Evolutionary conservation across 2,113 vertebrate species (phyloP).

Genomic region (Pangasianodon hypophthalmus): DNA sequence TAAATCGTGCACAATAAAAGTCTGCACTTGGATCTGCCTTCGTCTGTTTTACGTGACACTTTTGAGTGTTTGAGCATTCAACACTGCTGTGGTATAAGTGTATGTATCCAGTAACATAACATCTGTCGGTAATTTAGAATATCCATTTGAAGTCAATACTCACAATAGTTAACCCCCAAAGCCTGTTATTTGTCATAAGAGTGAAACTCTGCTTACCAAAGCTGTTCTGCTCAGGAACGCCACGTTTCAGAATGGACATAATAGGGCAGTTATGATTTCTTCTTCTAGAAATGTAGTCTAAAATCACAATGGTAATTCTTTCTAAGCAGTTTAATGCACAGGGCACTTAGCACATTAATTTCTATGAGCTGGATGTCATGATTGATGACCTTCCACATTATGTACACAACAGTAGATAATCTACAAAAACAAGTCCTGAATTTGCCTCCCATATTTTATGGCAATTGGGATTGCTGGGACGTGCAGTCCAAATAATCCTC

Average conservation of each 20-base stretch:
- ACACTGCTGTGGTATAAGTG: not conserved
- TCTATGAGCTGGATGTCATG: not conserved
- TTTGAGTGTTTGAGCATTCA: not conserved
- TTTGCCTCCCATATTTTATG: not conserved
- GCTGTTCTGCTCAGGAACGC: not conserved
- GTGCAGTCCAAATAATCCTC: not conserved
- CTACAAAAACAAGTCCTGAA: not conserved
- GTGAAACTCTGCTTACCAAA: not conserved
- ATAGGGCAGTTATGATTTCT: not conserved
- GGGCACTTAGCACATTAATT: not conserved
- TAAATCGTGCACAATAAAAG: too few relatives aligned
- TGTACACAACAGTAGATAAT: not conserved
- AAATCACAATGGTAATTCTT: not conserved
- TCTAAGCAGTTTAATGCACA: not conserved
- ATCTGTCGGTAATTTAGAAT: not conserved
- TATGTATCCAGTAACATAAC: not conserved
- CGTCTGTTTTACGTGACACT: too few relatives aligned
- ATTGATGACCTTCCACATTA: not conserved
- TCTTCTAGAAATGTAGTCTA: not conserved
- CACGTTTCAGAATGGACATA: not conserved
- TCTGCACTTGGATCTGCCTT: too few relatives aligned
- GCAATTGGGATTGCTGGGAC: not conserved
- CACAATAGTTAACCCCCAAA: not conserved
- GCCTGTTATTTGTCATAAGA: not conserved
- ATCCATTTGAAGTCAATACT: not conserved